Base-by-base conservation (phyloP, 2,888 invertebrate species). In the Chironomus riparius region DNA sequence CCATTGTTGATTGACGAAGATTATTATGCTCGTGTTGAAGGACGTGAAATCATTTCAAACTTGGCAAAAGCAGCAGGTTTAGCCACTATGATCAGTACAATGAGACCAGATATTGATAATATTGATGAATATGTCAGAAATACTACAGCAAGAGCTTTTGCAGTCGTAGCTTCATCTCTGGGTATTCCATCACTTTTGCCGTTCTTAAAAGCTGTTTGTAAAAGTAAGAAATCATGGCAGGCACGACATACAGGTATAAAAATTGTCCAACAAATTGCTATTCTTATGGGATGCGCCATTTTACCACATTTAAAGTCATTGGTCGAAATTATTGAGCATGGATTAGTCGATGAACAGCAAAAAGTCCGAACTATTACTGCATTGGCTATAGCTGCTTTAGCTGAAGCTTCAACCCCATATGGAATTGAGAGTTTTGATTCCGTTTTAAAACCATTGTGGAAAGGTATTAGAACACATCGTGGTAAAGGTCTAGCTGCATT, bases 381-480 rank as follows among this genome's bases (percentile, higher is more conserved):
- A 28, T 86, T 99, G 81, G 98, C 98, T 13, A 92, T 99, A 81
- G 98, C 99, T 47, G 99, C 99, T 0, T 86, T 99, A 38, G 99
- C 99, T 18, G 99, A 99, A 86, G 98, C 99, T 12, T 97, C 98
- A 13, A 98, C 98, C 0, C 99, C 99, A 0, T 99, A 99, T 81
- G 99, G 99, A 87, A 99, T 99, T 81, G 99, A 99, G 84, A 98
- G 98, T 76, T 99, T 99, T 84, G 99, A 99, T 86, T 98, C 97
- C 0, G 99, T 99, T 0, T 88, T 99, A 75, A 99, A 99, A 85
- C 99, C 99, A 0, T 86, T 99, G 47, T 99, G 99, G 99, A 98
- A 98, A 85, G 98, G 98, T 87, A 98, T 98, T 80, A 87, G 98
- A 68, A 97, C 92, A 0, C 93, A 93, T 82, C 87, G 92, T 79